These are phyloP conservation scores for Mythimna loreyi DNA, from an alignment of 2,888 invertebrate species.

Conservation along the genomic window DNA sequence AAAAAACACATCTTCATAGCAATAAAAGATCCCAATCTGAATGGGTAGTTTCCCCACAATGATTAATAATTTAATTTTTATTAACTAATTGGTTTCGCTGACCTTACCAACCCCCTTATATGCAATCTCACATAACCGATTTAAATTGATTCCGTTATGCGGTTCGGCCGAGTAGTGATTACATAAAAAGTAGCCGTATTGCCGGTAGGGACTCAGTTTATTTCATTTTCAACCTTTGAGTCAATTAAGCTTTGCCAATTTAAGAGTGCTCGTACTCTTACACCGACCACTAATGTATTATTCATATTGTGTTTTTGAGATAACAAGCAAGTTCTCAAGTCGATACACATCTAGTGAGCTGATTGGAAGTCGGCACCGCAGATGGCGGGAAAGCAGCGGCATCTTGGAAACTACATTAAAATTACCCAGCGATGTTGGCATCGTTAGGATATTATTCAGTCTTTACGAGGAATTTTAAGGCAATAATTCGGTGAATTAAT, in stretches of 20 bases:
- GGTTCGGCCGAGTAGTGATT: conserved; percentile 74
- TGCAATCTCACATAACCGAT: conserved; percentile 75
- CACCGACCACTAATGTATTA: conserved; percentile 88
- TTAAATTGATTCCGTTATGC: conserved; percentile 76
- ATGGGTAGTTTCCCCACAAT: conserved; percentile 29
- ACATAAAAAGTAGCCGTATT: conserved; percentile 78
- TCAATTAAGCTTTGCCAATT: conserved; percentile 90
- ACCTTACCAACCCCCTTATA: conserved; percentile 72
- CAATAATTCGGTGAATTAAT: conserved; percentile 48
- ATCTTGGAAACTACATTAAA: conserved; percentile 79
- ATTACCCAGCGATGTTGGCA: conserved; percentile 73
- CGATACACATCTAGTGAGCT: conserved; percentile 89
- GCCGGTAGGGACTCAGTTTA: conserved; percentile 70
- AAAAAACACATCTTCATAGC: conserved; percentile 10
- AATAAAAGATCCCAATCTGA: conserved; percentile 16
- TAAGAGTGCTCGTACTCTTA: conserved; percentile 83
- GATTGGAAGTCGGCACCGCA: conserved; percentile 80
- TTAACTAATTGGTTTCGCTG: conserved; percentile 63
- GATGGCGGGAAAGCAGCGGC: conserved; percentile 75
- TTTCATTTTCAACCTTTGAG: conserved; percentile 89
- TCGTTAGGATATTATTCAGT: conserved; percentile 61
- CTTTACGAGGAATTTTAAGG: conserved; percentile 42
- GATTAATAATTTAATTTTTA: conserved; percentile 54
- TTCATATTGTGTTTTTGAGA: conserved; percentile 91
- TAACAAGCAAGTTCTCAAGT: conserved; percentile 88